Percentiles rank a stretch among this genome's conserved stretches.
Evolutionary conservation across 2,797 vertebrate genomes (phyloP).

Genomic region (Furcifer pardalis): DNA sequence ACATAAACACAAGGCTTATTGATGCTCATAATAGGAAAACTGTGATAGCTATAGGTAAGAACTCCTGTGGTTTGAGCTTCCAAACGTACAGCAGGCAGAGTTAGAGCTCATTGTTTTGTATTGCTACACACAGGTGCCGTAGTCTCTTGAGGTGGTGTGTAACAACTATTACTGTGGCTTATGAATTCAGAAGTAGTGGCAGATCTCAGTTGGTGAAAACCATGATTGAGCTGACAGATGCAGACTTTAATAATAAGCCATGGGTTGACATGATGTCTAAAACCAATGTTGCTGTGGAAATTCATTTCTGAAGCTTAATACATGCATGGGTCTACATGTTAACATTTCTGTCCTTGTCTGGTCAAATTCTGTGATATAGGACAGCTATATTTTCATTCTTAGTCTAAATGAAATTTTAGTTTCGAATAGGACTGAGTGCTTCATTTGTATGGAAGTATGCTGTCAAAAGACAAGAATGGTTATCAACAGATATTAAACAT

Average conservation of each 20-base stretch:
- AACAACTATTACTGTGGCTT: neutral
- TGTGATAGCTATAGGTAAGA: neutral
- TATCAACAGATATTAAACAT: neutral
- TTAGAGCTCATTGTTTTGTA: neutral
- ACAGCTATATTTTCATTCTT: neutral
- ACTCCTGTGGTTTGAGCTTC: neutral
- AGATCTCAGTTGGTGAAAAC: neutral
- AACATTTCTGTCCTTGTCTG: slow-evolving; percentile 27
- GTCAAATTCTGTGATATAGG: slow-evolving; percentile 14
- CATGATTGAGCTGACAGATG: neutral
- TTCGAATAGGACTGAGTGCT: neutral
- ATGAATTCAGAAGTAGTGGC: neutral
- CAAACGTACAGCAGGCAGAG: neutral
- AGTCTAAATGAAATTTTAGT: slow-evolving; percentile 9
- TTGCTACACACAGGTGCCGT: neutral
- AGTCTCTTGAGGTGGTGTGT: neutral
- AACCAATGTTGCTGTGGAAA: slow-evolving; percentile 45
- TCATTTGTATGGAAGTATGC: neutral
- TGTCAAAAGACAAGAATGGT: neutral
- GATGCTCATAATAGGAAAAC: neutral
- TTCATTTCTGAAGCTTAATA: slow-evolving; percentile 35
- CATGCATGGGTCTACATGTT: slow-evolving; percentile 39
- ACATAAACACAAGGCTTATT: neutral
- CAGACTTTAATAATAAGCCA: neutral
- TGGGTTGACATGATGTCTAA: neutral